These are phyloP conservation scores for Apeira syringaria DNA, from an alignment of 2,888 invertebrate genomes.

Conservation along the genomic window DNA sequence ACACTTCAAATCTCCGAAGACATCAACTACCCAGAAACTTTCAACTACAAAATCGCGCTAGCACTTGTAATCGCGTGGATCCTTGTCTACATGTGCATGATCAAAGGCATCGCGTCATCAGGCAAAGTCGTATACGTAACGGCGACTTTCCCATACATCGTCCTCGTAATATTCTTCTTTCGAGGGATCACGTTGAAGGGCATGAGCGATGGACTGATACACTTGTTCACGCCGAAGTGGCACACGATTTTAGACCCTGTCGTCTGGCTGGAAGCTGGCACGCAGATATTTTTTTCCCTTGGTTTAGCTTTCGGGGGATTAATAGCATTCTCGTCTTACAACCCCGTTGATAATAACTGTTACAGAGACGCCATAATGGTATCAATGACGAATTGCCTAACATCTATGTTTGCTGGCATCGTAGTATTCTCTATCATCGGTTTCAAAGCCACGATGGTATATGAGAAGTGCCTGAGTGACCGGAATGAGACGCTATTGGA, in stretches of 20 bases:
- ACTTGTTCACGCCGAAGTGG: constrained; percentile 97
- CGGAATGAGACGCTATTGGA: constrained; percentile 85
- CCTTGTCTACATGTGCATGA: constrained; percentile 97
- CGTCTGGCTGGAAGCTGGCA: constrained; percentile 98
- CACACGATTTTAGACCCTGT: constrained; percentile 95
- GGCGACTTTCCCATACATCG: constrained; percentile 98
- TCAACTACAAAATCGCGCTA: constrained; percentile 96
- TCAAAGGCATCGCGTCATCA: constrained; percentile 98
- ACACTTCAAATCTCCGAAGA: constrained; percentile 95
- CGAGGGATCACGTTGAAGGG: constrained; percentile 96
- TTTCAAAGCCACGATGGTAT: constrained; percentile 94
- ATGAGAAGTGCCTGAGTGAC: constrained; percentile 87
- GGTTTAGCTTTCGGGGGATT: constrained; percentile 98
- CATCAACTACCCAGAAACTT: constrained; percentile 92
- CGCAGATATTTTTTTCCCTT: constrained; percentile 98
- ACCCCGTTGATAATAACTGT: constrained; percentile 98
- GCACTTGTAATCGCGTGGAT: constrained; percentile 96
- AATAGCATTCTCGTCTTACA: constrained; percentile 98
- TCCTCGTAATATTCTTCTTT: constrained; percentile 97
- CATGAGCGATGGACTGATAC: constrained; percentile 92
- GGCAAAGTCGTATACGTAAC: constrained; percentile 98
- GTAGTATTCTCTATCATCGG: constrained; percentile 98
- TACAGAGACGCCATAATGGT: constrained; percentile 97
- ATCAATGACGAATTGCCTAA: constrained; percentile 95
- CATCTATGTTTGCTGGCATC: constrained; percentile 98